These are phyloP conservation scores for Nemopilema nomurai DNA, from an alignment of 30 jellyfish, hydroid and myxozoan species.

Conservation along the genomic window DNA sequence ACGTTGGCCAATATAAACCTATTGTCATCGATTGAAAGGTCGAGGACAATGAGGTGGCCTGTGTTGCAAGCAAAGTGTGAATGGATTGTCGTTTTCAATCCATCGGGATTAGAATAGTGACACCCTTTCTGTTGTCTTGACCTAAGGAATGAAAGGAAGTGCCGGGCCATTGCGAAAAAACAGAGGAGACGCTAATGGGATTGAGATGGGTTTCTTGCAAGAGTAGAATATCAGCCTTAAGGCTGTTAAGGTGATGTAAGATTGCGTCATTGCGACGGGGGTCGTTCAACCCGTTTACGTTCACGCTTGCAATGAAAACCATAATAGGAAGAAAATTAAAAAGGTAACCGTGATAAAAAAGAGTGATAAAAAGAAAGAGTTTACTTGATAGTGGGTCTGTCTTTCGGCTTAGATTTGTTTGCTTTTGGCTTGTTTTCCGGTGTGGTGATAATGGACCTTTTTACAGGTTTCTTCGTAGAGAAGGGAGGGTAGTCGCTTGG, in stretches of 20 bases:
- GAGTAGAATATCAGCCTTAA: conserved; percentile 1
- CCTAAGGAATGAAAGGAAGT: conserved; percentile 3
- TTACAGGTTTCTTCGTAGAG: not conserved
- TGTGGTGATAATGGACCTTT: not conserved
- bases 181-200: not conserved
- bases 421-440: not conserved
- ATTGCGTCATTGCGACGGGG: conserved; percentile 10
- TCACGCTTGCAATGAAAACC: conserved; percentile 16
- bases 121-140: conserved; percentile 18
- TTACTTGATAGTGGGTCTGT: not conserved
- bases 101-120: conserved; percentile 11
- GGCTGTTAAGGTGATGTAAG: not conserved
- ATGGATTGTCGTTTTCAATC: conserved; percentile 6
- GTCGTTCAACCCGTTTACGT: conserved; percentile 29
- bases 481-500: no score
- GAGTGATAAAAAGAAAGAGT: not conserved
- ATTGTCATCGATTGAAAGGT: conserved; percentile 1
- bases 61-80: conserved; percentile 8
- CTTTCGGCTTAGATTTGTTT: not conserved
- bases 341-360: not conserved
- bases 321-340: not conserved
- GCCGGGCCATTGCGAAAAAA: conserved; percentile 8
- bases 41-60: not conserved
- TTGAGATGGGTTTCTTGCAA: conserved; percentile 30
- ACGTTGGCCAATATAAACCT: not conserved